Evolutionary conservation across 2,113 vertebrate species (phyloP), one percentile per base, ranked within the genome.

Genomic region (Eonycteris spelaea): DNA sequence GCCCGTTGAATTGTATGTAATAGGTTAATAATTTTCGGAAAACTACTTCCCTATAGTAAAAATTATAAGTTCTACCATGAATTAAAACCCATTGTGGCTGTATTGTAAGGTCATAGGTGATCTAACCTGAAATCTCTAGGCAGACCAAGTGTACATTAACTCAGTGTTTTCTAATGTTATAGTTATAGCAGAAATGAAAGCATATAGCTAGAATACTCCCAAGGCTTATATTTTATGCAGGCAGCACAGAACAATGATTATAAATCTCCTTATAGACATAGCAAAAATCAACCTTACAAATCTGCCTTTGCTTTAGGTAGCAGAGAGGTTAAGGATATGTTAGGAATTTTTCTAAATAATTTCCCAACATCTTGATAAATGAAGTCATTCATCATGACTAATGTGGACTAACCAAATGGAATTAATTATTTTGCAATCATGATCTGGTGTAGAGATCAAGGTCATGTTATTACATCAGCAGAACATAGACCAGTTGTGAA

Each of bases 351-450:
- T 79, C 86, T 85, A 86, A 94, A 45, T 61, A 98, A 96, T 51
- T 97, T 90, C 82, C 71, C 67, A 96, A 18, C 45, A 3, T 78
- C 67, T 95, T 97, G 96, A 98, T 55, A 97, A 94, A 97, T 97
- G 88, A 97, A 93, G 35, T 93, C 89, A 97, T 96, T 71, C 61
- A 40, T 96, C 95, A 94, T 68, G 74, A 95, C 80, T 94, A 97
- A 97, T 75, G 91, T 11, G 83, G 61, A 40, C 13, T 96, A 94
- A 97, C 43, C 45, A 77, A 98, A 70, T 28, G 57, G 57, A 97
- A 98, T 98, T 97, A 91, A 98, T 98, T 97, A 77, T 86, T 97
- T 97, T 98, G 71, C 90, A 80, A 92, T 53, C 9, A 61, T 28
- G 40, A 95, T 94, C 33, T 96, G 91, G 79, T 67, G 89, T 59